phyloP scores from a whole-genome alignment of 2,113 vertebrate genomes.

The Pollachius pollachius region DNA sequence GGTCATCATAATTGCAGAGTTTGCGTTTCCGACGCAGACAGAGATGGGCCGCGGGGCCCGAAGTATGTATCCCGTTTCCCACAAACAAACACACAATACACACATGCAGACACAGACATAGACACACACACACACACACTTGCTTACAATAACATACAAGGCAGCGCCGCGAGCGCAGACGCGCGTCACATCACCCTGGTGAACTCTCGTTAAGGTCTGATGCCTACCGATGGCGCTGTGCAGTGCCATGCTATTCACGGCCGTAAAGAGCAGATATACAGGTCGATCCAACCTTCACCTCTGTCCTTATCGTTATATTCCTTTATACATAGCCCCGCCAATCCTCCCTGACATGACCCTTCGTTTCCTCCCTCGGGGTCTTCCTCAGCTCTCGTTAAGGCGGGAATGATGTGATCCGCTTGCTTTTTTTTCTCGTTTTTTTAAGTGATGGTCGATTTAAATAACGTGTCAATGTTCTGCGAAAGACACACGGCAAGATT shows the following conservation, averaged over 20 bases:
- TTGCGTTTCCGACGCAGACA: slow-evolving; percentile 74
- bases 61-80: slow-evolving; percentile 64
- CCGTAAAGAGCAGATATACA: not conserved
- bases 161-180: slow-evolving; percentile 16
- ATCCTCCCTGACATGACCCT: not conserved
- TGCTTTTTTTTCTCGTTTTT: slow-evolving; percentile 61
- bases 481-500: slow-evolving; percentile 87
- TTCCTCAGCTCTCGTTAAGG: slow-evolving; percentile 74
- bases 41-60: slow-evolving; percentile 66
- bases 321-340: too few relatives aligned
- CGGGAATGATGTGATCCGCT: slow-evolving; percentile 88
- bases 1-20: slow-evolving; percentile 74
- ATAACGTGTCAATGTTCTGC: slow-evolving; percentile 91
- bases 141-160: not conserved
- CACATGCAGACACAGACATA: not conserved
- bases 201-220: slow-evolving; percentile 19
- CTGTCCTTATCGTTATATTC: not conserved
- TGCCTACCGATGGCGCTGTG: not conserved
- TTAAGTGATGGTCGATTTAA: slow-evolving; percentile 88
- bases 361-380: slow-evolving; percentile 64
- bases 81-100: slow-evolving; percentile 44
- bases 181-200: not conserved
- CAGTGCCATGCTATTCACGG: not conserved
- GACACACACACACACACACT: slow-evolving; percentile 19
- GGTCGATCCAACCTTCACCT: not conserved